Base-by-base conservation (phyloP, 2,888 invertebrate genomes). In the Selenia dentaria region DNA sequence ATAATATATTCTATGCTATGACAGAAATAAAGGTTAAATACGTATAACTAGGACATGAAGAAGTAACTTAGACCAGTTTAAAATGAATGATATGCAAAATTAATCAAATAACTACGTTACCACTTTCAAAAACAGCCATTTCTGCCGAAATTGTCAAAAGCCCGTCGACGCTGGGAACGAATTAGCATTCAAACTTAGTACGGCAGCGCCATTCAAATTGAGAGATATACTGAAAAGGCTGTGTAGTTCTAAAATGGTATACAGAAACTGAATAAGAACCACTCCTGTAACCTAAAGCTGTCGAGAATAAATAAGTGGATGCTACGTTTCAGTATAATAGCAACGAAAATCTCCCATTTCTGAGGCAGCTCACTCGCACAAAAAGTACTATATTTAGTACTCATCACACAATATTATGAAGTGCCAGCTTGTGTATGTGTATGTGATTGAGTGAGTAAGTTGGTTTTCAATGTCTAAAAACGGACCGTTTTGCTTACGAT, bases 151-250 rank as follows among this genome's bases (percentile, higher is more conserved):
- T 67, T 63, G 63, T 57, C 54, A 47, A 64, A 66, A 59, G 57
- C 60, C 51, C 33, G 42, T 34, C 44, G 47, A 50, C 28, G 54
- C 64, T 64, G 64, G 68, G 62, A 70, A 64, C 64, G 67, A 70
- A 71, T 80, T 78, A 74, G 73, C 74, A 80, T 81, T 79, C 80
- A 73, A 71, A 74, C 64, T 68, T 62, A 64, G 78, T 72, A 57
- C 66, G 57, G 63, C 67, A 61, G 59, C 62, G 62, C 75, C 65
- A 73, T 79, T 79, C 77, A 76, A 74, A 78, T 75, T 75, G 70
- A 72, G 73, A 78, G 75, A 71, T 67, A 74, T 68, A 72, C 60
- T 57, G 54, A 70, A 77, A 74, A 71, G 69, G 57, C 67, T 64
- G 58, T 64, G 58, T 57, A 64, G 64, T 63, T 63, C 62, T 64